Evolutionary conservation across 1,140 invertebrate genomes (phyloP), one percentile per base, ranked within the genome.

Genomic region (Drosophila sproati): DNA sequence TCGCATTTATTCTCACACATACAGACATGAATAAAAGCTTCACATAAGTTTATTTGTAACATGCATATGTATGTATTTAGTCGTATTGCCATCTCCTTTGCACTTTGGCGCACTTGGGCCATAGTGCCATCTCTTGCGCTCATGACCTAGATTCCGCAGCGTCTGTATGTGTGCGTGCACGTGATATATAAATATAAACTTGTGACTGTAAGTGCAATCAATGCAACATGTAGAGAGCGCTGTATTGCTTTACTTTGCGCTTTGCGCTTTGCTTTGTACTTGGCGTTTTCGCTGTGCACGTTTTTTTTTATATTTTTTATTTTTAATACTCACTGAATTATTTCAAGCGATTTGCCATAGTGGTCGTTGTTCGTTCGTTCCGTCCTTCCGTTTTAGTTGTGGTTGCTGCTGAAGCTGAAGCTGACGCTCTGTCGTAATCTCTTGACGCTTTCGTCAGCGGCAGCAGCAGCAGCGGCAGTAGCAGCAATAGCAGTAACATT

Each of bases 121-220:
- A 82, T 92, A 86, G 83, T 80, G 87, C 91, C 82, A 89, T 92
- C 91, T 92, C 87, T 92, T 92, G 81, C 91, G 91, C 91, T 92
- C 91, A 92, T 92, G 91, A 92, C 91, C 91, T 91, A 92, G 91
- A 92, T 92, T 92, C 86, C 86, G 74, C 4, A 66, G 69, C 62
- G 70, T 54, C 3, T 43, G 39, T 41, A 48, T 62, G 82, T 90
- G 64, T 89, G 73, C 51, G 78, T 90, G 87, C 86, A 90, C 87
- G 82, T 91, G 87, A 90, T 90, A 86, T 82, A 82, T 79, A 80
- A 81, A 85, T 78, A 79, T 75, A 80, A 73, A 69, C 60, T 55
- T 51, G 41, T 39, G 41, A 70, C 28, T 59, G 57, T 81, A 55
- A 82, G 80, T 91, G 80, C 83, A 91, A 91, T 91, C 90, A 91